Percentiles rank a stretch among this genome's conserved stretches.
These are phyloP conservation scores for Anoplius nigerrimus DNA, from an alignment of 2,888 invertebrate genomes.

Conservation along the genomic window DNA sequence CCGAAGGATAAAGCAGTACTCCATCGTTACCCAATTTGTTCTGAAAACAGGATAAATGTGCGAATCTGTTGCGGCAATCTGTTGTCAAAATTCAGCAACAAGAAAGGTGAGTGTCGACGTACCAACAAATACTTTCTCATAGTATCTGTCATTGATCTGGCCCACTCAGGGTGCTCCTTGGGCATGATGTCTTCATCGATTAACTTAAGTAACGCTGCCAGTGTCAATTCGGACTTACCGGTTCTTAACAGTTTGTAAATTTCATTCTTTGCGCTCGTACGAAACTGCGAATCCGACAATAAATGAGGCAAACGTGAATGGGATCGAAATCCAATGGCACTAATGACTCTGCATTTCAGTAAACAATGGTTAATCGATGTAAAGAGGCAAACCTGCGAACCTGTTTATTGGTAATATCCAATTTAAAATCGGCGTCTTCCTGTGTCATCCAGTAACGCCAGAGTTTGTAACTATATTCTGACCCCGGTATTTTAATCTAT, in stretches of 20 bases:
- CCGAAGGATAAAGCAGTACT: conserved; percentile 88
- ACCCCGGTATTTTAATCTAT: conserved; percentile 72
- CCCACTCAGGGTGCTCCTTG: conserved; percentile 80
- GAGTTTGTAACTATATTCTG: conserved; percentile 79
- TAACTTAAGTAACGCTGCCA: conserved; percentile 83
- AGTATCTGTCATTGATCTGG: conserved; percentile 78
- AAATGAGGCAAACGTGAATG: no score
- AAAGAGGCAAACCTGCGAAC: conserved; percentile 55
- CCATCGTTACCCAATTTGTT: conserved; percentile 85
- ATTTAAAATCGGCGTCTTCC: conserved; percentile 81
- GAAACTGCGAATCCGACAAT: conserved; percentile 55
- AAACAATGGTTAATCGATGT: no score
- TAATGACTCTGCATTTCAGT: not conserved
- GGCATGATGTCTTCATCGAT: conserved; percentile 82
- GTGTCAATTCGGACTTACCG: conserved; percentile 80
- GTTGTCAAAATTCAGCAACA: not conserved
- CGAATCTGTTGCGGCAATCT: not conserved
- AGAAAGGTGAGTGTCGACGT: conserved; percentile 40
- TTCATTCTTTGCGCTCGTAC: conserved; percentile 66
- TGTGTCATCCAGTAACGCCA: conserved; percentile 87
- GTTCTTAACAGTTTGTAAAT: conserved; percentile 75
- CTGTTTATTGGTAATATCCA: conserved; percentile 80
- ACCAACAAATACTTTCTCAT: conserved; percentile 81
- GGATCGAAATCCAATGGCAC: not conserved
- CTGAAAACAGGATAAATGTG: conserved; percentile 70